Base-by-base conservation (phyloP, 2,888 invertebrate species). In the Tortrix viridana region DNA sequence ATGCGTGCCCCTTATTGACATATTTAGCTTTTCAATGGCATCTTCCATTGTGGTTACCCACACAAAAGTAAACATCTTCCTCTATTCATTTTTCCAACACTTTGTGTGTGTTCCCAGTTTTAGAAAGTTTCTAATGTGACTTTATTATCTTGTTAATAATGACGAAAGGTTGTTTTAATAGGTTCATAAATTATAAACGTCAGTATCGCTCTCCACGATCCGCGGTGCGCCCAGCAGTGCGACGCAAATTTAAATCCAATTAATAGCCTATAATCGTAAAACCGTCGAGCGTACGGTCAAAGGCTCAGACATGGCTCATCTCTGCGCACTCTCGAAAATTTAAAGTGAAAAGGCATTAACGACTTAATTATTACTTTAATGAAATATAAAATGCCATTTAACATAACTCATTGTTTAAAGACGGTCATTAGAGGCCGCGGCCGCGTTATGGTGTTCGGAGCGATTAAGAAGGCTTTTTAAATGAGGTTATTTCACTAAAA, bases 11-110 rank as follows among this genome's bases (percentile, higher is more conserved):
- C 80, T 48, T 74, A 85, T 86, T 87, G 89, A 87, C 86, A 85
- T 84, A 85, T n/a, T 85, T 84, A 85, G 82, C 81, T 84, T 85
- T 84, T 86, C 85, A 86, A 79, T 83, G 77, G 76, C 73, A 64
- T 74, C 69, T 67, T 55, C 75, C 72, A 79, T 85, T 83, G 77
- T 84, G 69, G 70, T 71, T 67, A 67, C 57, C 68, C 73, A 72
- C 76, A 78, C 72, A 71, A 71, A 32, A 68, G 67, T 67, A 59
- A 65, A 67, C 44, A 65, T 59, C 52, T 55, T 62, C 58, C 56
- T 61, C 4, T 12, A 32, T 32, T 22, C 3, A 22, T 66, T 66
- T 67, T 64, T 59, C 62, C 49, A 47, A 63, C 57, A 48, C 52
- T 19, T 22, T 46, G 61, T 75, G 72, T 74, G 73, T 73, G 72